Percentiles rank a stretch among this genome's conserved stretches.
Conservation (phyloP, 1,140 invertebrate species). For the Apis laboriosa region DNA sequence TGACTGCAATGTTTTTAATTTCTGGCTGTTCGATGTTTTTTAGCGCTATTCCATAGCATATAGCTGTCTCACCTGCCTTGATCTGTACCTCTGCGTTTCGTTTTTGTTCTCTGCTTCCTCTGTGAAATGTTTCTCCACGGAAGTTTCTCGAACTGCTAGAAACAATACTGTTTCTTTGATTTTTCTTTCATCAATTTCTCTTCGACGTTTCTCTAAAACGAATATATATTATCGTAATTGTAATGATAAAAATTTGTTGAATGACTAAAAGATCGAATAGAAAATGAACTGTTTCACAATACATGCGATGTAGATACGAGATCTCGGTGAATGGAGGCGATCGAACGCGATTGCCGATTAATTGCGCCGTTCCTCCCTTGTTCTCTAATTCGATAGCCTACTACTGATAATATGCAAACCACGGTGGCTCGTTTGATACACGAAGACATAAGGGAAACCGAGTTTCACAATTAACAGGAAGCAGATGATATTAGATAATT, state of each 20-base stretch:
- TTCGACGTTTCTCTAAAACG: too few relatives aligned
- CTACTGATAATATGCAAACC: conserved; percentile 22
- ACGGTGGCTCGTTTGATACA: conserved; percentile 12
- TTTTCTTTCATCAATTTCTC: neutral
- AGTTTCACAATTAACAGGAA: conserved; percentile 3
- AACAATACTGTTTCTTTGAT: neutral
- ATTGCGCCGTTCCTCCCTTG: conserved; percentile 20
- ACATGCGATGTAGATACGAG: neutral
- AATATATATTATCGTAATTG: too few relatives aligned
- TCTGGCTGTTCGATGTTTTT: conserved; percentile 71
- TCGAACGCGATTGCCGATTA: conserved; percentile 40
- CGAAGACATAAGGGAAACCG: neutral
- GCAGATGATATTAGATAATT: neutral
- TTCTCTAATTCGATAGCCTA: conserved; percentile 31
- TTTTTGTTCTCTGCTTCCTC: conserved; percentile 46
- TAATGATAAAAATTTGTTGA: too few relatives aligned
- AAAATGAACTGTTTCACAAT: conserved; percentile 15
- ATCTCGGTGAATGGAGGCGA: neutral
- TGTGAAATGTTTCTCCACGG: neutral
- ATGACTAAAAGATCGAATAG: neutral
- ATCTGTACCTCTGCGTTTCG: conserved; percentile 55
- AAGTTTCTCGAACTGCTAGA: conserved; percentile 8
- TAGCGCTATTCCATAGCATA: conserved; percentile 67
- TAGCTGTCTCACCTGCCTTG: conserved; percentile 70
- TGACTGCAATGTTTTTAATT: conserved; percentile 63